These are phyloP conservation scores for Pachycephala philippinensis DNA, from an alignment of 2,113 vertebrate genomes.

Conservation along the genomic window DNA sequence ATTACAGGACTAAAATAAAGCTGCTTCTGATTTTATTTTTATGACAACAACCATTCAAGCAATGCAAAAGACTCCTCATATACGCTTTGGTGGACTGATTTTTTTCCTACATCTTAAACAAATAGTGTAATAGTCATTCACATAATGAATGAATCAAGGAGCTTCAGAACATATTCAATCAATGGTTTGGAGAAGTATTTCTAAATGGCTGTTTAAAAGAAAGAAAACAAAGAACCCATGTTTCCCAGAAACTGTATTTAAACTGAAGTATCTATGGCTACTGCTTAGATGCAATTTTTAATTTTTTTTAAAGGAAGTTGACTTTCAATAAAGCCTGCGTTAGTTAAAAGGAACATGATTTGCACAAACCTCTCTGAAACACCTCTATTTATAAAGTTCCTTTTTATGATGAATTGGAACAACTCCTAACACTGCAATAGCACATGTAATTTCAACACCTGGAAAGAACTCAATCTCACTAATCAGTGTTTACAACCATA, in stretches of 20 bases:
- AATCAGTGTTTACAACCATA: conserved; percentile 22
- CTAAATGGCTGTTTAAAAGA: not conserved
- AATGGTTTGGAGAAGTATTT: not conserved
- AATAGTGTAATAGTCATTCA: not conserved
- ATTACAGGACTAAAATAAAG: not conserved
- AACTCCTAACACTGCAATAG: not conserved
- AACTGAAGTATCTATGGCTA: not conserved
- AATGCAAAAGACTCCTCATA: not conserved
- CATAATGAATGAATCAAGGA: not conserved
- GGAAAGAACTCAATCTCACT: conserved; percentile 26
- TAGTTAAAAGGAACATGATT: not conserved
- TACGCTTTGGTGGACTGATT: not conserved
- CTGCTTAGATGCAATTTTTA: not conserved
- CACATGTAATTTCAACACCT: conserved; percentile 30
- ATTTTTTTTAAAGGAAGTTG: not conserved
- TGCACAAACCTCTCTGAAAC: not conserved
- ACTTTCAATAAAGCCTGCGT: not conserved
- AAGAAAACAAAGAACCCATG: not conserved
- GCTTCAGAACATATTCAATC: not conserved
- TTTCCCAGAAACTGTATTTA: not conserved
- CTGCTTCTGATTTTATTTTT: not conserved
- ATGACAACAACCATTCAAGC: not conserved
- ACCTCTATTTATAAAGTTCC: not conserved
- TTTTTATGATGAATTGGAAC: conserved; percentile 1
- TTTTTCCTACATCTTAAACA: not conserved